Percentiles rank a stretch among this genome's conserved stretches.
Evolutionary conservation across 2,888 invertebrate species (phyloP).

Genomic region (Lampropteryx suffumata): DNA sequence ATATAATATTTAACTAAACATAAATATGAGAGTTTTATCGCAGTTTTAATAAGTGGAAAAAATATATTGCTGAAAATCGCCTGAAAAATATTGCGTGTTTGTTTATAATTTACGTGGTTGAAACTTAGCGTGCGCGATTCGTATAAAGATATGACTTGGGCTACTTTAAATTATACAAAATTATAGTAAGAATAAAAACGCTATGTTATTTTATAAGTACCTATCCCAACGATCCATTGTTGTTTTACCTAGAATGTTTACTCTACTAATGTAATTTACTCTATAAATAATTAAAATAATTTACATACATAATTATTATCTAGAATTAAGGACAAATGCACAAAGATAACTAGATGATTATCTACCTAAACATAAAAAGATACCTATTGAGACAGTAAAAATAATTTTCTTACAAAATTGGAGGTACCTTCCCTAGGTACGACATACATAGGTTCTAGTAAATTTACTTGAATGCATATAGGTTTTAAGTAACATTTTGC

Average conservation of each 20-base stretch:
- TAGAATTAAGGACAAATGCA: constrained; percentile 35
- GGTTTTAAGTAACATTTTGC: constrained; percentile 15
- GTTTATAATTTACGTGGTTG: constrained; percentile 30
- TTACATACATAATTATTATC: constrained; percentile 30
- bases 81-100: constrained; percentile 35
- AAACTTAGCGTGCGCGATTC: constrained; percentile 34
- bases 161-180: constrained; percentile 34
- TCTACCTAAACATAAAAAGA: not conserved
- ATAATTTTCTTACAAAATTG: no score
- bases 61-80: constrained; percentile 25
- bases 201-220: constrained; percentile 32
- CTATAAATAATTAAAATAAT: constrained; percentile 30
- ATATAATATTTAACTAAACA: constrained; percentile 22
- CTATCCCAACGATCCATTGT: constrained; percentile 33
- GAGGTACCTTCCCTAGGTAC: no score
- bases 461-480: no score
- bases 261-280: constrained; percentile 38
- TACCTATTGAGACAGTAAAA: not conserved
- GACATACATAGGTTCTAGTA: no score
- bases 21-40: constrained; percentile 30
- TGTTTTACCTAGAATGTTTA: constrained; percentile 41
- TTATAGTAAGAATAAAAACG: constrained; percentile 31
- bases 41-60: constrained; percentile 26
- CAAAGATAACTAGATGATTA: constrained; percentile 13
- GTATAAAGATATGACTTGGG: constrained; percentile 30